Evolutionary conservation across 2,113 vertebrate species (phyloP), one percentile per base, ranked within the genome.

Genomic region (Donacobius atricapilla): DNA sequence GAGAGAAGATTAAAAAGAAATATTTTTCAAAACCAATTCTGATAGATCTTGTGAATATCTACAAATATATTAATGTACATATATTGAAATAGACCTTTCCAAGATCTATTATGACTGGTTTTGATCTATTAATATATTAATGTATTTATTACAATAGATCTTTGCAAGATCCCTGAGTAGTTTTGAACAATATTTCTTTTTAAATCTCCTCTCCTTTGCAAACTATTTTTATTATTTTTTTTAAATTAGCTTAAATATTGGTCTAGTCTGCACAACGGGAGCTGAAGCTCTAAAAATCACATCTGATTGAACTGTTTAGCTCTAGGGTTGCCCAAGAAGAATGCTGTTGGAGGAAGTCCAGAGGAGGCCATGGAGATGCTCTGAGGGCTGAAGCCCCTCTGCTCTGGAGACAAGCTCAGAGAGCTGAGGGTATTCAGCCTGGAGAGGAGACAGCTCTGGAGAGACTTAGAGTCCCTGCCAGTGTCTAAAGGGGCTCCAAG

Each of bases 401-500:
- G 23, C 15, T 56, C 40, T 40, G 40, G 40, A 84, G 19, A 47
- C 23, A 44, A 16, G 8, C 15, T 61, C 31, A 37, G 31, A 61
- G 5, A 61, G 37, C 20, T 60, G 25, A 1, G 24, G 13, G 13
- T 61, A 0, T 31, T 53, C 47, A 44, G 13, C 37, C 37, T 71
- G 56, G 37, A 61, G 33, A 44, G 11, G 10, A 22, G 13, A 37
- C 0, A 3, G 35, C 15, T 69, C 64, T 10, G 4, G 11, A 2
- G 19, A 40, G 37, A 51, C 25, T 51, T 1, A 25, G 8, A 51
- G 37, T 2, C 31, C 37, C 56, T 51, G 37, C 0, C 37, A 51
- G 7, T 13, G 37, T 31, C 37, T 35, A 25, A 51, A 31, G 37
- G 25, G 8, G 13, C 25, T 61, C 2, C 21, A 35, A 10, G 37